Evolutionary conservation across 2,888 invertebrate genomes (phyloP).

Genomic region (Liopterus haemorrhoidalis): DNA sequence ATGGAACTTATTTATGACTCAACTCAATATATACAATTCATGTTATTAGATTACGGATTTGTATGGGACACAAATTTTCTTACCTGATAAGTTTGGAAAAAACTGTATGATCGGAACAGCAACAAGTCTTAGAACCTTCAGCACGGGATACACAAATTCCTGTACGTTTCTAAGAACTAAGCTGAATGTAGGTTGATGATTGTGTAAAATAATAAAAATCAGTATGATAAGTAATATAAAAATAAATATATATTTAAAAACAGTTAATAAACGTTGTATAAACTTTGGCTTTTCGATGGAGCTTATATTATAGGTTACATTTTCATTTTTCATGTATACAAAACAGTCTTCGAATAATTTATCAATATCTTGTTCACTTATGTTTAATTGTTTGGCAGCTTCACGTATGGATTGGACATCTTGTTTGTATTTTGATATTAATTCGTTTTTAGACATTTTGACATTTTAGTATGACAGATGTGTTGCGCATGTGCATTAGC

Average conservation of each 20-base stretch:
- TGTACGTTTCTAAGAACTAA: constrained; percentile 67
- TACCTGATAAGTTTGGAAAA: constrained; percentile 70
- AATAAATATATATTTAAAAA: constrained; percentile 35
- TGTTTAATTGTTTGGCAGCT: constrained; percentile 53
- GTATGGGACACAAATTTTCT: constrained; percentile 30
- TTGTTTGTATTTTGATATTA: constrained; percentile 50
- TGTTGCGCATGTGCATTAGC: too few species aligned
- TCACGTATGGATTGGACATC: constrained; percentile 54
- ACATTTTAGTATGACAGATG: constrained; percentile 6
- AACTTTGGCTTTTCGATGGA: neutral
- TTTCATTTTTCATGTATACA: constrained; percentile 41
- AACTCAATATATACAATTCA: constrained; percentile 9
- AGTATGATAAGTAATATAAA: constrained; percentile 40
- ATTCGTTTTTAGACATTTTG: constrained; percentile 38
- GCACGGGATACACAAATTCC: constrained; percentile 73
- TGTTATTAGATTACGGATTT: constrained; percentile 9
- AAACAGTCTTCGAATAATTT: constrained; percentile 55
- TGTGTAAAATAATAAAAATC: constrained; percentile 47
- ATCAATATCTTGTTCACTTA: constrained; percentile 59
- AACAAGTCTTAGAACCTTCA: constrained; percentile 64
- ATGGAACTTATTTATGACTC: too few species aligned
- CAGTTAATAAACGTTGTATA: constrained; percentile 12
- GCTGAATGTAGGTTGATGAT: constrained; percentile 60
- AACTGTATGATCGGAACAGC: constrained; percentile 70
- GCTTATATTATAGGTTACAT: constrained; percentile 21